phyloP scores from a whole-genome alignment of 2,113 vertebrate genomes.

The Plecturocebus donacophilus region DNA sequence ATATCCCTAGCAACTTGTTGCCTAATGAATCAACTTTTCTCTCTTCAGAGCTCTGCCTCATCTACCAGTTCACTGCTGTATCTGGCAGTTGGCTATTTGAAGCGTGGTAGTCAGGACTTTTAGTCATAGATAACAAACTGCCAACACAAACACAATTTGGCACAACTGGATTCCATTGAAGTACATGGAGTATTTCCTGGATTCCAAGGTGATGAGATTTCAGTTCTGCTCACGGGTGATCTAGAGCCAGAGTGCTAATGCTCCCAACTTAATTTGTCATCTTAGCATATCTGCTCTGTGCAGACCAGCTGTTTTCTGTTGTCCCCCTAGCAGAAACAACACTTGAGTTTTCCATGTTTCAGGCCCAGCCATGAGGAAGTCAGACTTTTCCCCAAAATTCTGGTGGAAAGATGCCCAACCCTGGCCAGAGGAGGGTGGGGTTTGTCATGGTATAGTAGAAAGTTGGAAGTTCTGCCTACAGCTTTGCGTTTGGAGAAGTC shows the following conservation, averaged over 20 bases:
- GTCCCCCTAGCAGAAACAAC: not conserved
- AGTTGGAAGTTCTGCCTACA: not conserved
- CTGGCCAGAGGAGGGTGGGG: not conserved
- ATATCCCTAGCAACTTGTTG: not conserved
- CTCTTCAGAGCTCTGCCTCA: not conserved
- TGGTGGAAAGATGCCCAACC: not conserved
- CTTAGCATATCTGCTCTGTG: not conserved
- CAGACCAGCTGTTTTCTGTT: not conserved
- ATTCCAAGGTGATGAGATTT: not conserved
- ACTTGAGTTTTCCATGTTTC: not conserved
- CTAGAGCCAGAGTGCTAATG: not conserved
- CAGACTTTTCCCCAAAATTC: not conserved
- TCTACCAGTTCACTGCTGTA: not conserved
- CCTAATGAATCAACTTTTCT: not conserved
- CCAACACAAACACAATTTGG: not conserved
- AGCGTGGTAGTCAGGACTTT: not conserved
- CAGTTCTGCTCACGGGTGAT: not conserved
- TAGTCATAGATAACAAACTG: not conserved
- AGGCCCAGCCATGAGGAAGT: not conserved
- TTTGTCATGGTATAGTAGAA: not conserved
- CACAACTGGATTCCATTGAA: not conserved
- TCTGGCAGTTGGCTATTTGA: not conserved
- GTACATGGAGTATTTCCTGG: not conserved
- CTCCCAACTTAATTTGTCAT: not conserved
- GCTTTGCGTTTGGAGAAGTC: not conserved